phyloP scores from a whole-genome alignment of 2,888 invertebrate genomes.

The Euproctis similis region DNA sequence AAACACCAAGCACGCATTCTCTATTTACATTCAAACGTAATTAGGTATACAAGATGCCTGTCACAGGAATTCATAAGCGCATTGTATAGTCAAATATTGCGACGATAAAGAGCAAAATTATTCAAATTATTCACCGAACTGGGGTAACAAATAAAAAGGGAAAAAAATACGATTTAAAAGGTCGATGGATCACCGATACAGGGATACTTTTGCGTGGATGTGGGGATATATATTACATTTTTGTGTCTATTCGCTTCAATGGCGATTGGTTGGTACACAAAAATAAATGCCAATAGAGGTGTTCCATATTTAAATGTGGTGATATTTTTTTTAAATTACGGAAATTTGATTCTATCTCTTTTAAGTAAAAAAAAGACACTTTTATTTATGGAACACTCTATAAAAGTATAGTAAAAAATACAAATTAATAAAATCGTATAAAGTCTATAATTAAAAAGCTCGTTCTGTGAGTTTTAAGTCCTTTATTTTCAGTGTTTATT shows the following conservation, averaged over 20 bases:
- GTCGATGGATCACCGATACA: conserved; percentile 2
- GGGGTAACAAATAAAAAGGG: conserved; percentile 4
- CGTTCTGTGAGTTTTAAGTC: no score
- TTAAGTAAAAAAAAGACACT: no score
- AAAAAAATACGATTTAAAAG: conserved; percentile 2
- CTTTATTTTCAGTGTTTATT: no score
- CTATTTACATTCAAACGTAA: background rate
- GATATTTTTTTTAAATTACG: no score
- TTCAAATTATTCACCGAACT: conserved; percentile 11
- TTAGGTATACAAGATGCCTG: conserved; percentile 2
- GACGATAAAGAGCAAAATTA: conserved; percentile 8
- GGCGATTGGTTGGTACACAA: conserved; percentile 1
- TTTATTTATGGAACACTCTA: no score
- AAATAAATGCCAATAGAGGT: no score
- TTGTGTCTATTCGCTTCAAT: conserved; percentile 6
- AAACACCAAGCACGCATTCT: background rate
- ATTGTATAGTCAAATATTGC: conserved; percentile 1
- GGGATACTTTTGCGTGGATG: conserved; percentile 1
- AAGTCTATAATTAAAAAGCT: no score
- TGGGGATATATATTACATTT: conserved; percentile 8
- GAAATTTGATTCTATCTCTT: no score
- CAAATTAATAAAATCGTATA: no score
- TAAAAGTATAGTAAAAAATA: no score
- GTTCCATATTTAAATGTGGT: no score
- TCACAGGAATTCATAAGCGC: conserved; percentile 5